Percentiles rank a stretch among this genome's conserved stretches.
phyloP scores from a whole-genome alignment of 1,140 invertebrate species.

The Odontomachus brunneus region DNA sequence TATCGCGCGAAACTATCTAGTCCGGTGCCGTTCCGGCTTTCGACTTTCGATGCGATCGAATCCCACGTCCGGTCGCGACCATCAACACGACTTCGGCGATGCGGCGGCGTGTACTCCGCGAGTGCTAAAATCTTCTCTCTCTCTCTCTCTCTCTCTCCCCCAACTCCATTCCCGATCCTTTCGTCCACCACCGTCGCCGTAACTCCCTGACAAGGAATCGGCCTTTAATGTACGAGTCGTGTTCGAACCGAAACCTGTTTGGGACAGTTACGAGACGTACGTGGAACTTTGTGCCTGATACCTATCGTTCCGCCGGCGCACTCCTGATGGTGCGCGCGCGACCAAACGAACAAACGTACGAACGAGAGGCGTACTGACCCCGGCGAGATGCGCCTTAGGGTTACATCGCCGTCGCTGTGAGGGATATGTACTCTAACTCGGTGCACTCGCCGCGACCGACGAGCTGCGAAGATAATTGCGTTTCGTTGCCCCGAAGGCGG shows the following conservation, averaged over 20 bases:
- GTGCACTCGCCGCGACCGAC: constrained; percentile 61
- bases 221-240: constrained; percentile 83
- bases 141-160: no score
- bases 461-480: constrained; percentile 79
- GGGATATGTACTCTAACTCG: constrained; percentile 39
- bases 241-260: constrained; percentile 81
- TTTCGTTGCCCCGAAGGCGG: constrained; percentile 73
- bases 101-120: constrained; percentile 36
- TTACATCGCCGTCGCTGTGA: constrained; percentile 55
- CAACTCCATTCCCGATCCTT: constrained; percentile 41
- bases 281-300: constrained; percentile 70
- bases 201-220: constrained; percentile 69
- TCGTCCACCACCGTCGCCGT: constrained; percentile 29
- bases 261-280: constrained; percentile 77
- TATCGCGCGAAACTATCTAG: constrained; percentile 41
- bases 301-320: constrained; percentile 31
- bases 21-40: constrained; percentile 34
- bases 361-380: constrained; percentile 68
- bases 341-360: no score
- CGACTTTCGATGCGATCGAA: constrained; percentile 60
- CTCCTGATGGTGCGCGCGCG: constrained; percentile 45
- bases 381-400: constrained; percentile 64
- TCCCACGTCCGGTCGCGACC: constrained; percentile 49
- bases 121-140: constrained; percentile 55
- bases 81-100: neutral